Percentiles rank a stretch among this genome's conserved stretches.
Evolutionary conservation across 2,797 vertebrate genomes (phyloP).

Genomic region (Helarctos malayanus): DNA sequence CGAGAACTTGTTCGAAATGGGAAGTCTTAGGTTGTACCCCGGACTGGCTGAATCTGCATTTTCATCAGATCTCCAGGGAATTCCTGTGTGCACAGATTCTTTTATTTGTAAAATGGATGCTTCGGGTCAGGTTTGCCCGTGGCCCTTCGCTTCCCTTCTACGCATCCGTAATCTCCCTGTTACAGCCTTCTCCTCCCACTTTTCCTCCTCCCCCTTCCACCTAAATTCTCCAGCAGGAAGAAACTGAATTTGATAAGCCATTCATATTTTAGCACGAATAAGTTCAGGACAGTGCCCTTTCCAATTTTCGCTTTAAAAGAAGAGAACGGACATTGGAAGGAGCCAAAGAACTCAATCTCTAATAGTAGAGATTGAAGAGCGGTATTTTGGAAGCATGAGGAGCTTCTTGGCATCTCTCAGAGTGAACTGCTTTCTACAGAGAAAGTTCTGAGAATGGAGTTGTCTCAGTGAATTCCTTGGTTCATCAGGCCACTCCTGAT

Average conservation of each 20-base stretch:
- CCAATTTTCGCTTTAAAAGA: not conserved
- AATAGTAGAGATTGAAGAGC: not conserved
- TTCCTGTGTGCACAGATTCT: not conserved
- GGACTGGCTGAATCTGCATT: not conserved
- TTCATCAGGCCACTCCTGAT: not conserved
- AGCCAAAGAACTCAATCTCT: not conserved
- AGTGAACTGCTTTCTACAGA: not conserved
- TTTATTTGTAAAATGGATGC: not conserved
- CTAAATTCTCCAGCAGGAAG: not conserved
- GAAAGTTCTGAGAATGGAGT: conserved; percentile 5
- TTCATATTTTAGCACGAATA: not conserved
- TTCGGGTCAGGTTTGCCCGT: not conserved
- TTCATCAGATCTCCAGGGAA: not conserved
- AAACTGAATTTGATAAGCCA: conserved; percentile 4
- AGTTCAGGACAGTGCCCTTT: not conserved
- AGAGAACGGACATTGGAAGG: not conserved
- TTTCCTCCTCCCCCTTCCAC: not conserved
- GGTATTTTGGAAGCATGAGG: not conserved
- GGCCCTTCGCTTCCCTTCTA: not conserved
- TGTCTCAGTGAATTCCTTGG: not conserved
- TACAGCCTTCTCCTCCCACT: not conserved
- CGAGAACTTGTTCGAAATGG: not conserved
- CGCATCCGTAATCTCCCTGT: not conserved
- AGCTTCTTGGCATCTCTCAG: not conserved
- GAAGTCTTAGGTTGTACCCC: not conserved